Evolutionary conservation across 92 coral and sea anemone species (phyloP).

Genomic region (Pocillopora meandrina): DNA sequence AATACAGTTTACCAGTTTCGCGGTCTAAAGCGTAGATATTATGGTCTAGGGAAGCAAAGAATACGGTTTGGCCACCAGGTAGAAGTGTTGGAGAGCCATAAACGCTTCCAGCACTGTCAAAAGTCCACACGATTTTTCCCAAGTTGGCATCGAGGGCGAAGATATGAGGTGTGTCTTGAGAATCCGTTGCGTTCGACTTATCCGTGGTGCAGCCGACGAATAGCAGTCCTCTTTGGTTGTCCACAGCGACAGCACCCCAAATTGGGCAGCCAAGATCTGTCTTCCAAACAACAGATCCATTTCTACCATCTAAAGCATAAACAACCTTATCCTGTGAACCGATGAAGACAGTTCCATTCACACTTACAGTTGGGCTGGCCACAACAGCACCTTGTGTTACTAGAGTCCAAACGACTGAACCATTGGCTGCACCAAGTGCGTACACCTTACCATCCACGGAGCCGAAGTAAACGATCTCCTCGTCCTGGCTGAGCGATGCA

Average conservation of each 20-base stretch:
- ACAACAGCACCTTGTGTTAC: slow-evolving; percentile 68
- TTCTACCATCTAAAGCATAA: slow-evolving; percentile 58
- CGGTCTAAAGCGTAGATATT: slow-evolving; percentile 77
- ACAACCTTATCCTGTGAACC: slow-evolving; percentile 70
- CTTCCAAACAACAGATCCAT: slow-evolving; percentile 70
- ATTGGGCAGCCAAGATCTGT: slow-evolving; percentile 63
- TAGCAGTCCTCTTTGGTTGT: slow-evolving; percentile 61
- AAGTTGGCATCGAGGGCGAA: slow-evolving; percentile 59
- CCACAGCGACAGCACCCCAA: slow-evolving; percentile 73
- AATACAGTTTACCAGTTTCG: slow-evolving; percentile 63
- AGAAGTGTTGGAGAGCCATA: slow-evolving; percentile 67
- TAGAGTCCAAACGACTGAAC: slow-evolving; percentile 64
- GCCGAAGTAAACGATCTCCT: slow-evolving; percentile 70
- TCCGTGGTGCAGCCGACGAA: slow-evolving; percentile 71
- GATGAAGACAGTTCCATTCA: slow-evolving; percentile 56
- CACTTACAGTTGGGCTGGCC: slow-evolving; percentile 67
- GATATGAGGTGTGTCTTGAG: slow-evolving; percentile 38
- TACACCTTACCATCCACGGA: slow-evolving; percentile 70
- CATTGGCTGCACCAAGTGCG: slow-evolving; percentile 62
- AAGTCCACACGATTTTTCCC: slow-evolving; percentile 74
- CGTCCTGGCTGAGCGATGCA: slow-evolving; percentile 70
- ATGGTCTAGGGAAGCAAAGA: slow-evolving; percentile 81
- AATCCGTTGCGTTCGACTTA: slow-evolving; percentile 27
- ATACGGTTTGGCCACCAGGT: slow-evolving; percentile 61
- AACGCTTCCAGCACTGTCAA: slow-evolving; percentile 66